Conservation (phyloP, 2,113 vertebrate species). For the Nansenia antarctica region DNA sequence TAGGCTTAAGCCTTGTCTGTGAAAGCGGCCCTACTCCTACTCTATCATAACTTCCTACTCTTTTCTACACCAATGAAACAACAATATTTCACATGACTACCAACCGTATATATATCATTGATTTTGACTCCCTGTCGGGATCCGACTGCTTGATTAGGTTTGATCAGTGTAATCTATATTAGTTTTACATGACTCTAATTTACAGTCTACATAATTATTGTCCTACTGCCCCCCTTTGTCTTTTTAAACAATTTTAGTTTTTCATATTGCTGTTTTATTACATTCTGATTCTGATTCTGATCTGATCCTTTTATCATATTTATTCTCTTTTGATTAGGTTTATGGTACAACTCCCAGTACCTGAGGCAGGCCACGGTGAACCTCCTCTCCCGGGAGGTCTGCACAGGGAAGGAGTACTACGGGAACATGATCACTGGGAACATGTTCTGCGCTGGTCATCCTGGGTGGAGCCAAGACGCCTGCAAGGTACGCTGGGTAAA, state of each 20-base stretch:
- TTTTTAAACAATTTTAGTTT: too few relatives aligned
- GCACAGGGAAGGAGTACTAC: slow-evolving; percentile 76
- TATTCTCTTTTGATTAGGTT: slow-evolving; percentile 7
- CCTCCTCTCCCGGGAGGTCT: slow-evolving; percentile 74
- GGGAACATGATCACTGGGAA: slow-evolving; percentile 76
- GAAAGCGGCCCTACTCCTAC: neutral
- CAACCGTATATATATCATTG: too few relatives aligned
- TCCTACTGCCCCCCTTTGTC: too few relatives aligned
- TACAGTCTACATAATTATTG: too few relatives aligned
- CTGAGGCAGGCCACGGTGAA: slow-evolving; percentile 80
- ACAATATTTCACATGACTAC: too few relatives aligned
- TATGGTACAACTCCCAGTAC: slow-evolving; percentile 75
- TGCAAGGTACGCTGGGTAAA: slow-evolving; percentile 82
- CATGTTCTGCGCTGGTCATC: slow-evolving; percentile 88
- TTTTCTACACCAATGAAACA: too few relatives aligned
- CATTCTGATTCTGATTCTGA: too few relatives aligned
- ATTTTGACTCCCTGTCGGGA: neutral
- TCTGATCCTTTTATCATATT: too few relatives aligned
- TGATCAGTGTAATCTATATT: too few relatives aligned
- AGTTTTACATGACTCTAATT: too few relatives aligned
- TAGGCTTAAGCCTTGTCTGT: too few relatives aligned
- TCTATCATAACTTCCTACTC: neutral
- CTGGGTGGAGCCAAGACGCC: slow-evolving; percentile 81
- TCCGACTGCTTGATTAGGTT: neutral
- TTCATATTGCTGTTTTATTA: too few relatives aligned